These are phyloP conservation scores for Prosopocoilus inquinatus DNA, from an alignment of 2,888 invertebrate genomes.

Conservation along the genomic window DNA sequence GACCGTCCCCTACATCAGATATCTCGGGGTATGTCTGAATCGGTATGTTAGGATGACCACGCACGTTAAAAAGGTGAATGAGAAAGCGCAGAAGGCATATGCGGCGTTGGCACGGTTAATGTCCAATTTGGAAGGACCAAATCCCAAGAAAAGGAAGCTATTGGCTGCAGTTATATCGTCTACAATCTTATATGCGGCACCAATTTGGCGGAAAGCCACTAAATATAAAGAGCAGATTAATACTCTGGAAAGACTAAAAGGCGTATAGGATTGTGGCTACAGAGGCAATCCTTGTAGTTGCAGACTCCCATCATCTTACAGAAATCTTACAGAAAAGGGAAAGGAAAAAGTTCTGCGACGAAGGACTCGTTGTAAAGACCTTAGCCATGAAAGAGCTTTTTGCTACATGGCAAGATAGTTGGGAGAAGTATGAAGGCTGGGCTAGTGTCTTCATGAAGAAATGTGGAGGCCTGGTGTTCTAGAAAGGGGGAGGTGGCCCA, in stretches of 20 bases:
- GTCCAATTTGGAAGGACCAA: constrained; percentile 5
- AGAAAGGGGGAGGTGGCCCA: neutral
- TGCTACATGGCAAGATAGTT: no score
- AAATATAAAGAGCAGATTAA: neutral
- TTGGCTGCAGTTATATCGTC: constrained; percentile 2
- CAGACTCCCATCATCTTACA: no score
- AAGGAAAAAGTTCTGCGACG: no score
- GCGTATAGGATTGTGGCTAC: constrained; percentile 14
- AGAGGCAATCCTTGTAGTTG: no score
- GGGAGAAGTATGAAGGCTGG: no score
- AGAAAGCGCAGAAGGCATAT: neutral
- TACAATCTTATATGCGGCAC: constrained; percentile 7
- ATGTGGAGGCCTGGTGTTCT: constrained; percentile 4
- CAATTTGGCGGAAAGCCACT: constrained; percentile 6
- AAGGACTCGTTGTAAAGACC: no score
- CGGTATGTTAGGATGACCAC: constrained; percentile 4
- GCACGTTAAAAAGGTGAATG: neutral
- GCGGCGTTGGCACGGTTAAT: constrained; percentile 4
- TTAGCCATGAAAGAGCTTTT: no score
- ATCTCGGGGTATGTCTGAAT: no score
- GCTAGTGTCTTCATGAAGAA: no score
- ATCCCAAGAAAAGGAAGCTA: constrained; percentile 4
- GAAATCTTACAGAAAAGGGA: no score
- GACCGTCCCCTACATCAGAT: no score
- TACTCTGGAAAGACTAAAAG: neutral